Evolutionary conservation across 2,113 vertebrate genomes (phyloP).

Genomic region (Corapipo altera): DNA sequence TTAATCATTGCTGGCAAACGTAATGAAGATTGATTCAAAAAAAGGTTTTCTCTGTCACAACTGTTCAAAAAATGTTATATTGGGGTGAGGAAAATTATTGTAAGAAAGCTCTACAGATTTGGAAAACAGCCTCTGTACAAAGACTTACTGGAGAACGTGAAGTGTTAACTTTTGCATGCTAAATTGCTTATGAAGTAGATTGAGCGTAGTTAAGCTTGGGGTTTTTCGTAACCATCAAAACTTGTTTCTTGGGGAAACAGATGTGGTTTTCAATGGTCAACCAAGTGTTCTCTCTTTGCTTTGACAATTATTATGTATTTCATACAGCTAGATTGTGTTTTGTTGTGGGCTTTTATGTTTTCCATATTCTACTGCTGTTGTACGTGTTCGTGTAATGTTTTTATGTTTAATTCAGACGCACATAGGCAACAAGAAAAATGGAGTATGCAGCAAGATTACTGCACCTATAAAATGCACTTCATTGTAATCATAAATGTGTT

Average conservation of each 20-base stretch:
- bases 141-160: background rate
- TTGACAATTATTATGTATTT: background rate
- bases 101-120: background rate
- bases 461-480: background rate
- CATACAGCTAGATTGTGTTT: background rate
- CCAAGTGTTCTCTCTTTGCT: background rate
- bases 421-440: background rate
- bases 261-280: background rate
- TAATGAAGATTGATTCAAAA: background rate
- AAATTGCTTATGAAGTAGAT: background rate
- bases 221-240: background rate
- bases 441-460: background rate
- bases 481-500: background rate
- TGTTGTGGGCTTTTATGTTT: background rate
- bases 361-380: background rate
- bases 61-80: background rate
- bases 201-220: background rate
- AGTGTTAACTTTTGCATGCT: background rate
- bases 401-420: background rate
- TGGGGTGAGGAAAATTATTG: background rate
- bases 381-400: background rate
- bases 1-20: background rate
- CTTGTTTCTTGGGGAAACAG: background rate
- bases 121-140: background rate
- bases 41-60: background rate